phyloP scores from a whole-genome alignment of 2,888 invertebrate genomes.

The Agrilus biguttatus region DNA sequence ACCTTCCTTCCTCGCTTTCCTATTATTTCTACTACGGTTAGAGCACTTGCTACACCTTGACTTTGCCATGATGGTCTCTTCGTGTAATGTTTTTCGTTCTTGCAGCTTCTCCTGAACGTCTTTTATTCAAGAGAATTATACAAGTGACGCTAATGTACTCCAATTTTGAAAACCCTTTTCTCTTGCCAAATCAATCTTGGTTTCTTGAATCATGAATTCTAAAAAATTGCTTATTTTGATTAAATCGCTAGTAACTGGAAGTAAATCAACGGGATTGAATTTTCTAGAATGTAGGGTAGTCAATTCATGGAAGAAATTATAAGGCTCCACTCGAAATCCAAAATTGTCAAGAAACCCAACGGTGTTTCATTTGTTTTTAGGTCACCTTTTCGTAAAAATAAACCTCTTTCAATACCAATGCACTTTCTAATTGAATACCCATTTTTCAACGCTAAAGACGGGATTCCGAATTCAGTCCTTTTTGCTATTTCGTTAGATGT shows the following conservation, averaged over 20 bases:
- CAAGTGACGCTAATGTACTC: constrained; percentile 1
- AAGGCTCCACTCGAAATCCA: no score
- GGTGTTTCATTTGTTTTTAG: no score
- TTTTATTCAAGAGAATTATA: constrained; percentile 6
- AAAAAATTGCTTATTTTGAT: constrained; percentile 1
- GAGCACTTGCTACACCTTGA: neutral
- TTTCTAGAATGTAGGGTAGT: no score
- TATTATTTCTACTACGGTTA: constrained; percentile 2
- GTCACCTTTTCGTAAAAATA: no score
- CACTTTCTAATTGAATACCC: no score
- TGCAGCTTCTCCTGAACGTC: constrained; percentile 5
- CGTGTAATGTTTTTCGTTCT: constrained; percentile 1
- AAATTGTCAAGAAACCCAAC: no score
- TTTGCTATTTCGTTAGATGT: no score
- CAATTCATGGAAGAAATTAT: no score
- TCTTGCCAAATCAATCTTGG: neutral
- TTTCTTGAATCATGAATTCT: neutral
- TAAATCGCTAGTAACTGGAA: neutral
- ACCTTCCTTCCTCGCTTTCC: constrained; percentile 3
- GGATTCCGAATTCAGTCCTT: no score
- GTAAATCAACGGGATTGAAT: no score
- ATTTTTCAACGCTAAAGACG: no score
- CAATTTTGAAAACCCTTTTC: neutral
- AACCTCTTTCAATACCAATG: no score
- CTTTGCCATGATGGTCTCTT: constrained; percentile 1